phyloP scores from a whole-genome alignment of 2,113 vertebrate species.

The Zapus hudsonius region DNA sequence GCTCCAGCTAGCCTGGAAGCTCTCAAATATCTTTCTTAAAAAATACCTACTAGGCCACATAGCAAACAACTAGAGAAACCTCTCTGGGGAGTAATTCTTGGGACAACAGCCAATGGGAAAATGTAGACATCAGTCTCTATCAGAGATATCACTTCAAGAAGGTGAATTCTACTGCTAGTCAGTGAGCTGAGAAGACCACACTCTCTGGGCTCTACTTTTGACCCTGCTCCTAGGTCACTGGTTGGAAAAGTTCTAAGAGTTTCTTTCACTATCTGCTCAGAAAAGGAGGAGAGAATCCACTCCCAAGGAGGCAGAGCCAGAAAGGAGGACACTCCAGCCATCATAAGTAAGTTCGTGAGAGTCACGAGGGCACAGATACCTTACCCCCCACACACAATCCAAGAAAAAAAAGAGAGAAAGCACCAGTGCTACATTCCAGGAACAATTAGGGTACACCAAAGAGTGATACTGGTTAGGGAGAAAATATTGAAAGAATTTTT shows the following conservation, averaged over 20 bases:
- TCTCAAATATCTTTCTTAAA: not conserved
- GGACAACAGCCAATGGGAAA: constrained; percentile 1
- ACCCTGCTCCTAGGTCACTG: not conserved
- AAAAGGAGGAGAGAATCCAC: not conserved
- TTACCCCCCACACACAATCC: not conserved
- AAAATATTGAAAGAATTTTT: not conserved
- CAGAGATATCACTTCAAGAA: not conserved
- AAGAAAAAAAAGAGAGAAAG: not conserved
- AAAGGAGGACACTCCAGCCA: not conserved
- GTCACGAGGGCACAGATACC: not conserved
- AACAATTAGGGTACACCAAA: not conserved
- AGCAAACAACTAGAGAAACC: not conserved
- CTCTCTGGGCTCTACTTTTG: not conserved
- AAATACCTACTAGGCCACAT: not conserved
- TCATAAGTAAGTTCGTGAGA: not conserved
- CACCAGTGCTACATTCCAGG: not conserved
- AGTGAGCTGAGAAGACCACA: not conserved
- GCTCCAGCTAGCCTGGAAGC: not conserved
- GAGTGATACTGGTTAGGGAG: not conserved
- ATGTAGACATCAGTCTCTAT: not conserved
- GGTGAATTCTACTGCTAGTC: constrained; percentile 6
- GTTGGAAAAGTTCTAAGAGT: not conserved
- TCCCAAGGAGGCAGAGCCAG: not conserved
- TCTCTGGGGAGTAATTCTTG: not conserved
- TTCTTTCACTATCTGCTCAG: constrained; percentile 9